Evolutionary conservation across 2,797 vertebrate genomes (phyloP).

Genomic region (Lagorchestes hirsutus): DNA sequence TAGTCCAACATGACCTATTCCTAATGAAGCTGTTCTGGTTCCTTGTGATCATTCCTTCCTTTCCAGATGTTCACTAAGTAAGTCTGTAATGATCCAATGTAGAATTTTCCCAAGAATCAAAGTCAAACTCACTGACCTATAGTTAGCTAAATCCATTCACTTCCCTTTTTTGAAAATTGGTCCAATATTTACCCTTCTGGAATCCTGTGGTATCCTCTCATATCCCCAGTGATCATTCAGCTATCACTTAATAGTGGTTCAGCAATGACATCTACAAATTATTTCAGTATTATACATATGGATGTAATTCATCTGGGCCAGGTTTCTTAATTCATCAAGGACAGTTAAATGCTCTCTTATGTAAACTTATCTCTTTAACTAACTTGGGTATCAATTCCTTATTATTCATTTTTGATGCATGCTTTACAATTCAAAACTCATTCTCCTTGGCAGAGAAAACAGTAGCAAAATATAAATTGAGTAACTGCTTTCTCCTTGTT

Average conservation of each 20-base stretch:
- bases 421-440: not conserved
- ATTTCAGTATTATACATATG: not conserved
- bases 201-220: not conserved
- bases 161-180: not conserved
- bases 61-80: slow-evolving; percentile 1
- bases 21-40: not conserved
- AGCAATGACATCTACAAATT: not conserved
- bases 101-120: not conserved
- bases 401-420: not conserved
- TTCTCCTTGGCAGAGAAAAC: not conserved
- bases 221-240: not conserved
- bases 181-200: not conserved
- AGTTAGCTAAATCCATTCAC: not conserved
- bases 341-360: not conserved
- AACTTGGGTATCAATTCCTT: not conserved
- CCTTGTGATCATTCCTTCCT: not conserved
- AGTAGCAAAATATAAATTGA: not conserved
- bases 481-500: not conserved
- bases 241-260: not conserved
- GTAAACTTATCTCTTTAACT: not conserved
- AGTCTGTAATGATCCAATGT: not conserved
- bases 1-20: not conserved
- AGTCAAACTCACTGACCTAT: not conserved
- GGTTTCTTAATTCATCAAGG: not conserved
- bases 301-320: not conserved